Evolutionary conservation across 1,140 invertebrate genomes (phyloP), one percentile per base, ranked within the genome.

Genomic region (Heliconius hermathena): DNA sequence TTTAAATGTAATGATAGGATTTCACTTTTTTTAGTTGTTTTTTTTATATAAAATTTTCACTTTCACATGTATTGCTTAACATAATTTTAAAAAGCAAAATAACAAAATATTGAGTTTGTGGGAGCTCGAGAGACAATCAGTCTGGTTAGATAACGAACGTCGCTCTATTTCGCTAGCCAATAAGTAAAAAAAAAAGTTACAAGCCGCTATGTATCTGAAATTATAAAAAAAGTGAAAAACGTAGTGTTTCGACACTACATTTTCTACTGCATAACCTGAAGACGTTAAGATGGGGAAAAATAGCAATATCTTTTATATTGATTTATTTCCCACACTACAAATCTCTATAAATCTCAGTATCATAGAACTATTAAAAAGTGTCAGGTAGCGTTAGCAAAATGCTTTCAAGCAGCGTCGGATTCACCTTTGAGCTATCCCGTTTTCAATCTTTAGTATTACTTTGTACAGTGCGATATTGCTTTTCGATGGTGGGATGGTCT

Each of bases 391-490:
- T 66, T 29, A 16, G 26, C 60, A 66, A 66, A 22, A 29, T 4
- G 22, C 26, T 66, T 26, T 20, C 26, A 26, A 29, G 11, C 9
- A 57, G 54, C 16, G 22, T 26, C 22, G 22, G 9, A 66, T 66
- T 66, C 60, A 11, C 26, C 60, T 66, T 66, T 66, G 60, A 66
- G 60, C 60, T 29, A 16, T 29, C 1, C 60, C 60, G 60, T 76
- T 76, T 33, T 46, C 74, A 71, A 49, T 76, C 36, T 71, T 70
- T 4, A 20, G 5, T 29, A 70, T 36, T 38, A 70, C 29, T 60
- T 60, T 60, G 22, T 33, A 75, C 1, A 36, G 54, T 20, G 8
- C 74, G 57, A 75, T 75, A 75, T 29, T 20, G 52, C 22, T 70
- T 49, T 66, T 18, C 36, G 52, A 70, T 49, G 5, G 54, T 57